Conservation (phyloP, 2,797 vertebrate species). For the Gobionotothen gibberifrons region DNA sequence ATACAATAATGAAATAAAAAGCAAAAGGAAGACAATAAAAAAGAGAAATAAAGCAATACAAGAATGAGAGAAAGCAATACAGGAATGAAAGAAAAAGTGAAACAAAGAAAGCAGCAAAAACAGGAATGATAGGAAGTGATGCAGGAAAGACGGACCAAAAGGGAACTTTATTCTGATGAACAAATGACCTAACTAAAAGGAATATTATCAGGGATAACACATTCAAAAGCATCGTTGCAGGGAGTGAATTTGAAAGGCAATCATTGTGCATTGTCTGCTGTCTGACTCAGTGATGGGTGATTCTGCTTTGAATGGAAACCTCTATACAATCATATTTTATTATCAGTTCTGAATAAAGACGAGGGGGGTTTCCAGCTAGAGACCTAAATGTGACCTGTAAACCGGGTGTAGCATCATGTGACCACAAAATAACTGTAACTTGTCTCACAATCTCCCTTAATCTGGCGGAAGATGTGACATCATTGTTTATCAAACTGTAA, state of each 20-base stretch:
- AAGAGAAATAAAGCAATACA: no score
- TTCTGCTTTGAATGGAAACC: background rate
- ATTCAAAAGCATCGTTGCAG: background rate
- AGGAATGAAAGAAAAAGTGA: background rate
- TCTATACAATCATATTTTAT: background rate
- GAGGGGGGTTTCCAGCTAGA: background rate
- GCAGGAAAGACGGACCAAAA: background rate
- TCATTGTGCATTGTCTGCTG: background rate
- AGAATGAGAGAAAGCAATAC: background rate
- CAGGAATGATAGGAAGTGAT: background rate
- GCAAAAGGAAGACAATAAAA: no score
- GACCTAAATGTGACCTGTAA: background rate
- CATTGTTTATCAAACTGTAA: background rate
- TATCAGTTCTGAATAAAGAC: background rate
- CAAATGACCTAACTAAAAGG: background rate
- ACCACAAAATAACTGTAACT: background rate
- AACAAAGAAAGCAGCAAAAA: background rate
- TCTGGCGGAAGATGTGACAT: no score
- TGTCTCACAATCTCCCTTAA: background rate
- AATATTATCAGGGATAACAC: background rate
- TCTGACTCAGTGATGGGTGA: background rate
- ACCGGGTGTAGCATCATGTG: background rate
- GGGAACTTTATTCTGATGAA: background rate
- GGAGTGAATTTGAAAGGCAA: background rate
- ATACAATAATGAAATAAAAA: background rate